These are phyloP conservation scores for Seira sanloemensis DNA, from an alignment of 2,888 invertebrate genomes.

Conservation along the genomic window DNA sequence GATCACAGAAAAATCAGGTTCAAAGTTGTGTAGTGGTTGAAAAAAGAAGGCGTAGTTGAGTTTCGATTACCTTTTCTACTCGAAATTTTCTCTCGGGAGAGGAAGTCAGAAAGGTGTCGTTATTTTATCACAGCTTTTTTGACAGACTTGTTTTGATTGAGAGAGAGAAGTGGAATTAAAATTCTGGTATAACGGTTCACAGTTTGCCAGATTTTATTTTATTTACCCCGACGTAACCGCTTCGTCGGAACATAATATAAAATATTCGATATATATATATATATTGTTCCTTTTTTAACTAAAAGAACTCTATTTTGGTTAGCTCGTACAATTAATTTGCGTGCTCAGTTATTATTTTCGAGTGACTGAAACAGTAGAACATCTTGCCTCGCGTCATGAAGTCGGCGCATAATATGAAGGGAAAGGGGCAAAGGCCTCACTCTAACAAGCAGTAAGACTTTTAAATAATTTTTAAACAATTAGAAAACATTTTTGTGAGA, in stretches of 20 bases:
- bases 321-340: not conserved
- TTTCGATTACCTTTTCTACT: not conserved
- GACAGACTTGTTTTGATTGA: not conserved
- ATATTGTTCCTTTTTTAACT: not conserved
- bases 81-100: not conserved
- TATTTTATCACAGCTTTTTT: not conserved
- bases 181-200: no score
- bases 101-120: not conserved
- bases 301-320: not conserved
- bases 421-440: conserved; percentile 66
- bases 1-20: no score
- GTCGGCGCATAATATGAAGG: conserved; percentile 62
- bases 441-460: conserved; percentile 60
- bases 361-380: not conserved
- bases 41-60: no score
- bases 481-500: no score
- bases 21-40: no score
- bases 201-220: not conserved
- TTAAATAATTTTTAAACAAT: not conserved
- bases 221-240: not conserved
- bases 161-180: not conserved
- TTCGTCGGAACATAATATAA: not conserved
- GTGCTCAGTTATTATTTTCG: conserved; percentile 19
- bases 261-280: no score
- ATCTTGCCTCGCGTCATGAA: conserved; percentile 64